Evolutionary conservation across 1,140 invertebrate species (phyloP).

Genomic region (Dreissena polymorpha): DNA sequence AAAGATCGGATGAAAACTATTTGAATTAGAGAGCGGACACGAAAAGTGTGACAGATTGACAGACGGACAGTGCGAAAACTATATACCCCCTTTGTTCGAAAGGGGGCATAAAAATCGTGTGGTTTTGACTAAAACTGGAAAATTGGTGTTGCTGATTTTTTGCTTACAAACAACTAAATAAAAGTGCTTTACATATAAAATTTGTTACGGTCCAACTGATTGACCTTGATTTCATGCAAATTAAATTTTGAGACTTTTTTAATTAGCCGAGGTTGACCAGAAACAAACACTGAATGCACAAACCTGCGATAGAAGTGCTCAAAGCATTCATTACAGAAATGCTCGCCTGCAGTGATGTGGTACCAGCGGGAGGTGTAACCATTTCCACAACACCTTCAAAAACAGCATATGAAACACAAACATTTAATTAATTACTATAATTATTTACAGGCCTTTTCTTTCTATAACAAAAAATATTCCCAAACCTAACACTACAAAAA

Average conservation of each 20-base stretch:
- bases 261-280: neutral
- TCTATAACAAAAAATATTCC: neutral
- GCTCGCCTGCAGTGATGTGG: constrained; percentile 79
- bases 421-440: neutral
- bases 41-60: no score
- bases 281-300: constrained; percentile 1
- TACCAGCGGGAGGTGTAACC: constrained; percentile 80
- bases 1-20: no score
- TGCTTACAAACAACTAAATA: no score
- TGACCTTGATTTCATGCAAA: neutral
- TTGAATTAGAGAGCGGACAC: no score
- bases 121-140: no score
- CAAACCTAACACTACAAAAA: neutral
- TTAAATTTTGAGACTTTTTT: neutral
- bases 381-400: constrained; percentile 74
- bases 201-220: neutral
- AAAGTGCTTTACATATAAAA: neutral
- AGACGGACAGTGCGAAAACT: no score
- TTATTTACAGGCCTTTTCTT: neutral
- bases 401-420: constrained; percentile 4
- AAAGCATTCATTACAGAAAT: constrained; percentile 81
- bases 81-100: no score
- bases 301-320: constrained; percentile 79
- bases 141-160: no score
- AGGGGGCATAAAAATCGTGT: no score